Percentiles rank a stretch among this genome's conserved stretches.
These are phyloP conservation scores for Chymomyza caudatula DNA, from an alignment of 2,888 invertebrate species.

Conservation along the genomic window DNA sequence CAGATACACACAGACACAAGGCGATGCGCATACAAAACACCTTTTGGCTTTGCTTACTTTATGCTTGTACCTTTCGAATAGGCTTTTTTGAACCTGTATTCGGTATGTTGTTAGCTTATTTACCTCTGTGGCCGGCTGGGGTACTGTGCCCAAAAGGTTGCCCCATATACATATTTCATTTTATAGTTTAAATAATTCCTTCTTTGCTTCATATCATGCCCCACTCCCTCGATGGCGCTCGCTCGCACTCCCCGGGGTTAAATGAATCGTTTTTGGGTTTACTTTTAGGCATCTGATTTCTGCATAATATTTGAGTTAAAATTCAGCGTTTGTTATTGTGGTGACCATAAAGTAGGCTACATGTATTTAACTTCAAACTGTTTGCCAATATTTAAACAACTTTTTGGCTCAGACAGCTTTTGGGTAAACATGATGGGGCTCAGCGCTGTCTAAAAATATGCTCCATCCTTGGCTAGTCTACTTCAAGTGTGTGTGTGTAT, in stretches of 20 bases:
- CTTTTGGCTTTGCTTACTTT: not conserved
- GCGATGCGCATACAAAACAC: not conserved
- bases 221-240: not conserved
- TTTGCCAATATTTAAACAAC: not conserved
- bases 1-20: not conserved
- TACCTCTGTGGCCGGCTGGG: not conserved
- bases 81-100: not conserved
- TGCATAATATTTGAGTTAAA: conserved; percentile 51
- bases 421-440: not conserved
- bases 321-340: conserved; percentile 27
- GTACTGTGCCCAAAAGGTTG: not conserved
- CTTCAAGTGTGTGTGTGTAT: too few species aligned
- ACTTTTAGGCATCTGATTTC: conserved; percentile 9
- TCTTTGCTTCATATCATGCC: not conserved
- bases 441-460: conserved; percentile 30
- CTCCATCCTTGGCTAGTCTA: conserved; percentile 16
- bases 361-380: conserved; percentile 45
- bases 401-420: not conserved
- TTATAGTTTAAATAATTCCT: conserved; percentile 40
- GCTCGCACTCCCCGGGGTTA: not conserved
- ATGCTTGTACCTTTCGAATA: not conserved
- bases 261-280: not conserved
- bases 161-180: conserved; percentile 23
- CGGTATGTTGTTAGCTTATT: not conserved
- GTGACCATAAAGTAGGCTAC: conserved; percentile 42